Evolutionary conservation across 2,888 invertebrate genomes (phyloP).

Genomic region (Anticlea derivata): DNA sequence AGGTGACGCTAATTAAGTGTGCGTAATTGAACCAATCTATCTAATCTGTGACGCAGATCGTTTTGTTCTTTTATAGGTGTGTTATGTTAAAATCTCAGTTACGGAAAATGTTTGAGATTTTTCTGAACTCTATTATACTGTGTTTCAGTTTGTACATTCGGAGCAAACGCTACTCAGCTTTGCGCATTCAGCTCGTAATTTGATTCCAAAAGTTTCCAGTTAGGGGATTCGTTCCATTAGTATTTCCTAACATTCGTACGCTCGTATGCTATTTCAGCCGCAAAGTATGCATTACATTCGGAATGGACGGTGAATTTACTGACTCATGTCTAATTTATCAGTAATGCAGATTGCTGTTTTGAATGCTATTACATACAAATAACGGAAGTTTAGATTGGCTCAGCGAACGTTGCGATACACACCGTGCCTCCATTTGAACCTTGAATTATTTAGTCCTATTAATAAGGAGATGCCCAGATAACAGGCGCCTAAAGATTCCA

Average conservation of each 20-base stretch:
- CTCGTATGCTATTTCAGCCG: constrained; percentile 5
- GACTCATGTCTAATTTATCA: not conserved
- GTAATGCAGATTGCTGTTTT: not conserved
- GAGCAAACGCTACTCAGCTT: not conserved
- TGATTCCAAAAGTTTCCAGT: constrained; percentile 11
- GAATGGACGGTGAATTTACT: not conserved
- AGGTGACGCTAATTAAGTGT: constrained; percentile 36
- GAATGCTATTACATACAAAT: not conserved
- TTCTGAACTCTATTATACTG: no score
- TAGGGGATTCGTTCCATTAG: constrained; percentile 3
- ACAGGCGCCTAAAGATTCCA: no score
- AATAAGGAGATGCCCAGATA: no score
- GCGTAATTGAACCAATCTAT: constrained; percentile 43
- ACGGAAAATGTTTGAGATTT: no score
- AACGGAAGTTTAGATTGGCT: no score
- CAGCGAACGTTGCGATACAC: no score
- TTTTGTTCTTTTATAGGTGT: constrained; percentile 17
- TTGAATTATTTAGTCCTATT: no score
- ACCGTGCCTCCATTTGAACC: no score
- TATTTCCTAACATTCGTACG: constrained; percentile 8
- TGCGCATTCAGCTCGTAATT: constrained; percentile 1
- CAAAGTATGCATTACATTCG: not conserved
- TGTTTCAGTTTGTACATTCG: not conserved
- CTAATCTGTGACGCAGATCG: constrained; percentile 24
- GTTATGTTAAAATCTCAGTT: no score